phyloP scores from a whole-genome alignment of 2,888 invertebrate species.

The Unio pictorum region DNA sequence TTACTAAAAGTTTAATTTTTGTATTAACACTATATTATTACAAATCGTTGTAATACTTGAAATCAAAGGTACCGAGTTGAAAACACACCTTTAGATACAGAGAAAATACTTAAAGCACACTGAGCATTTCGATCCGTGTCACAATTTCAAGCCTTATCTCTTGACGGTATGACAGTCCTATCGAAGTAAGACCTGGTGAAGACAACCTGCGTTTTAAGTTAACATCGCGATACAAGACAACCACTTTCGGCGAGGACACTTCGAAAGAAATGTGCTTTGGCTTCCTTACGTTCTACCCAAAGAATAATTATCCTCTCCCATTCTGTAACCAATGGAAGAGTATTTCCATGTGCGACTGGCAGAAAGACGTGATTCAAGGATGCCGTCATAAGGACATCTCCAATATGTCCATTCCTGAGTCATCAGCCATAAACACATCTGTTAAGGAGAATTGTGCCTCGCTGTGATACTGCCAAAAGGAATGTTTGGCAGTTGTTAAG shows the following conservation, averaged over 20 bases:
- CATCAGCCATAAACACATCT: slow-evolving; percentile 3
- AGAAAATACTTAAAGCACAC: neutral
- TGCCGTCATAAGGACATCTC: slow-evolving; percentile 11
- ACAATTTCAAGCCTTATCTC: neutral
- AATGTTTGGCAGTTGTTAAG: slow-evolving; percentile 22
- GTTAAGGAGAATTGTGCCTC: slow-evolving; percentile 18
- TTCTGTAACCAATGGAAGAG: slow-evolving; percentile 6
- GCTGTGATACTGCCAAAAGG: slow-evolving; percentile 12
- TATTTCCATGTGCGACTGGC: slow-evolving; percentile 9
- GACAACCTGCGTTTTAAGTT: slow-evolving; percentile 36
- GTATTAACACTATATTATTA: too few species aligned
- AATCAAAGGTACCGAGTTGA: too few species aligned
- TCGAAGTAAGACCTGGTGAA: slow-evolving; percentile 38
- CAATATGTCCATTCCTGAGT: slow-evolving; percentile 14
- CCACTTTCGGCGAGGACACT: slow-evolving; percentile 35
- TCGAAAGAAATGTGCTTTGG: slow-evolving; percentile 42
- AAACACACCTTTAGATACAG: too few species aligned
- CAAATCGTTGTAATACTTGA: too few species aligned
- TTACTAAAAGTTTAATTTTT: too few species aligned
- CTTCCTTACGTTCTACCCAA: slow-evolving; percentile 49
- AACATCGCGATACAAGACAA: slow-evolving; percentile 16
- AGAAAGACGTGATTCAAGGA: slow-evolving; percentile 8
- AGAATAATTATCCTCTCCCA: slow-evolving; percentile 12
- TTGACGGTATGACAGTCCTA: slow-evolving; percentile 28
- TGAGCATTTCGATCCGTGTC: neutral